These are phyloP conservation scores for Panagrolaimus sp. DNA, from an alignment of 1,140 invertebrate species.

Conservation along the genomic window DNA sequence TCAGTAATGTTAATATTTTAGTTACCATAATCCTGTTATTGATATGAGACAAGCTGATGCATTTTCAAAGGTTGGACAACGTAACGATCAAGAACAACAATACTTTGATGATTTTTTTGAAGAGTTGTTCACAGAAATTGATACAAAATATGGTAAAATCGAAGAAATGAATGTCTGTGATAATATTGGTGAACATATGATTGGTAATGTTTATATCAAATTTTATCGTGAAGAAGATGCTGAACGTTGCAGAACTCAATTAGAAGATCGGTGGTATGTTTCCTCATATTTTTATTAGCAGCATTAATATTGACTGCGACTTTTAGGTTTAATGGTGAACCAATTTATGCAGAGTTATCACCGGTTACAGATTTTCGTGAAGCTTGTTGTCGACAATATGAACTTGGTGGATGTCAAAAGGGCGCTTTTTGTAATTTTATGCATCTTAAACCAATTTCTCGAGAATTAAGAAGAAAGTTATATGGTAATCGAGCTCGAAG, in stretches of 20 bases:
- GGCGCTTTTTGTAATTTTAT: slow-evolving; percentile 99
- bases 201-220: slow-evolving; percentile 63
- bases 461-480: slow-evolving; percentile 49
- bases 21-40: slow-evolving; percentile 45
- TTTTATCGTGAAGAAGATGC: slow-evolving; percentile 97
- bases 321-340: slow-evolving; percentile 79
- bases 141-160: slow-evolving; percentile 93
- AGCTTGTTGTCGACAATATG: slow-evolving; percentile 96
- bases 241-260: slow-evolving; percentile 86
- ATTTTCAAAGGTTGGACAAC: slow-evolving; percentile 35
- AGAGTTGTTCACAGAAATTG: slow-evolving; percentile 95
- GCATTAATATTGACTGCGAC: background rate
- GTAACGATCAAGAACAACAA: slow-evolving; percentile 88
- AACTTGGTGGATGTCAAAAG: slow-evolving; percentile 95
- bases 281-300: too few relatives aligned
- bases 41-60: slow-evolving; percentile 46
- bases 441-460: slow-evolving; percentile 88
- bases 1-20: too few relatives aligned
- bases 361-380: slow-evolving; percentile 98
- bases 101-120: slow-evolving; percentile 99
- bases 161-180: slow-evolving; percentile 99
- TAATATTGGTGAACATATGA: slow-evolving; percentile 90
- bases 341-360: slow-evolving; percentile 92
- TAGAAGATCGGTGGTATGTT: slow-evolving; percentile 85
- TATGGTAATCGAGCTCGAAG: slow-evolving; percentile 49